phyloP scores from a whole-genome alignment of 2,888 invertebrate species.

The Drosophila silvestris region DNA sequence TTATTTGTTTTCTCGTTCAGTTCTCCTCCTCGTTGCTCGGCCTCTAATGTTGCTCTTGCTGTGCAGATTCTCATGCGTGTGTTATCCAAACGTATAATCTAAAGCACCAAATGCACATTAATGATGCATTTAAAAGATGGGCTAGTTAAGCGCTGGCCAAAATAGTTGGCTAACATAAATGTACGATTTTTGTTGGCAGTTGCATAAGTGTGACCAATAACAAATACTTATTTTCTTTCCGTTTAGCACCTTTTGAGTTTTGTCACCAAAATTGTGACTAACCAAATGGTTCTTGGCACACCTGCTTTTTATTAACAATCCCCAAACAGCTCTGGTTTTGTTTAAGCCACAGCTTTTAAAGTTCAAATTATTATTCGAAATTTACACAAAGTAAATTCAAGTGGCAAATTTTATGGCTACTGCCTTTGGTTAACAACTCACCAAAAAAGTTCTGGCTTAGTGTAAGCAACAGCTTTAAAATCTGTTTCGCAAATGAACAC shows the following conservation, averaged over 20 bases:
- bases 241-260: background rate
- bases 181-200: background rate
- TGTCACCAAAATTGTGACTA: background rate
- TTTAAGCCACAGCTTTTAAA: background rate
- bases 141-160: slow-evolving; percentile 40
- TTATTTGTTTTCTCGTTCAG: slow-evolving; percentile 66
- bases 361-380: background rate
- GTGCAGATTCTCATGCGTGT: slow-evolving; percentile 66
- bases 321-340: too few relatives aligned
- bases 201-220: background rate
- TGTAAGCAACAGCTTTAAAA: background rate
- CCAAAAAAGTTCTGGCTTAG: background rate
- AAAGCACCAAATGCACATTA: slow-evolving; percentile 75
- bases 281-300: background rate
- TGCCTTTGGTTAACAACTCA: background rate
- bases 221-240: background rate
- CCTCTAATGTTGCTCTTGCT: slow-evolving; percentile 58
- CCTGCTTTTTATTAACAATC: background rate
- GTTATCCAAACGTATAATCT: slow-evolving; percentile 66
- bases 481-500: background rate
- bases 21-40: background rate
- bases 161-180: slow-evolving; percentile 23
- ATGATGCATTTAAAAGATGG: slow-evolving; percentile 65
- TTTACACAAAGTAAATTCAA: background rate
- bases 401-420: background rate